Evolutionary conservation across 2,888 invertebrate species (phyloP).

Genomic region (Augochlorella aurata): DNA sequence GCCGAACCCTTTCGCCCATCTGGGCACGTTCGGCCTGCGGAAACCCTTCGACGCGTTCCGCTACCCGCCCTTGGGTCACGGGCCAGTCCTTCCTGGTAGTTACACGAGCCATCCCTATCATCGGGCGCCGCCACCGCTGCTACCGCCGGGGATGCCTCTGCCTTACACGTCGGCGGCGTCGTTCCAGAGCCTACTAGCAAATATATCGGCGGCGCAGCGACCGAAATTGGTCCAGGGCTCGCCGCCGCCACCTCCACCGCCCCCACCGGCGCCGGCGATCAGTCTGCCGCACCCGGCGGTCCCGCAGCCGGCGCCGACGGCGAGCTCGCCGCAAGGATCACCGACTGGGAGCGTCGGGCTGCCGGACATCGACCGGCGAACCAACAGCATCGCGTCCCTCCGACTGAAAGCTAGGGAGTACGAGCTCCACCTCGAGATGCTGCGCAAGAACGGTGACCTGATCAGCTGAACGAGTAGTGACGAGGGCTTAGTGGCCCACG

Average conservation of each 20-base stretch:
- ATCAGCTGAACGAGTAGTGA: conserved; percentile 86
- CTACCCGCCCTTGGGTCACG: conserved; percentile 84
- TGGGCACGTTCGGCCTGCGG: conserved; percentile 87
- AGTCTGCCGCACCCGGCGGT: conserved; percentile 80
- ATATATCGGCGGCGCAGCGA: conserved; percentile 87
- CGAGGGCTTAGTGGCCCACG: background rate
- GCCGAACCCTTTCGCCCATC: conserved; percentile 91
- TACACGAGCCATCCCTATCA: conserved; percentile 85
- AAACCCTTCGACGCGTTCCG: conserved; percentile 87
- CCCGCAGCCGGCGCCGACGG: conserved; percentile 63
- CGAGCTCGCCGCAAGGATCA: conserved; percentile 72
- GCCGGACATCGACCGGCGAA: conserved; percentile 91
- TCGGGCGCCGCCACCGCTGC: conserved; percentile 85
- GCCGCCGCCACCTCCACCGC: conserved; percentile 78
- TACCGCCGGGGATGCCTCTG: conserved; percentile 85
- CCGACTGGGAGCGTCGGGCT: conserved; percentile 80
- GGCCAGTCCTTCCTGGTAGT: conserved; percentile 85
- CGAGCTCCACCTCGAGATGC: conserved; percentile 91
- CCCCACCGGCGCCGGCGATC: conserved; percentile 79
- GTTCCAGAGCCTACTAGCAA: conserved; percentile 93
- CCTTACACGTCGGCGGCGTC: conserved; percentile 85
- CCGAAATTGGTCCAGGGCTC: conserved; percentile 81
- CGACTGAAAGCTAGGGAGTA: conserved; percentile 95
- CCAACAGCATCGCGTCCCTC: conserved; percentile 93
- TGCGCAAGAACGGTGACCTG: conserved; percentile 90